These are phyloP conservation scores for Lasioglossum lativentre DNA, from an alignment of 2,888 invertebrate species.

Conservation along the genomic window DNA sequence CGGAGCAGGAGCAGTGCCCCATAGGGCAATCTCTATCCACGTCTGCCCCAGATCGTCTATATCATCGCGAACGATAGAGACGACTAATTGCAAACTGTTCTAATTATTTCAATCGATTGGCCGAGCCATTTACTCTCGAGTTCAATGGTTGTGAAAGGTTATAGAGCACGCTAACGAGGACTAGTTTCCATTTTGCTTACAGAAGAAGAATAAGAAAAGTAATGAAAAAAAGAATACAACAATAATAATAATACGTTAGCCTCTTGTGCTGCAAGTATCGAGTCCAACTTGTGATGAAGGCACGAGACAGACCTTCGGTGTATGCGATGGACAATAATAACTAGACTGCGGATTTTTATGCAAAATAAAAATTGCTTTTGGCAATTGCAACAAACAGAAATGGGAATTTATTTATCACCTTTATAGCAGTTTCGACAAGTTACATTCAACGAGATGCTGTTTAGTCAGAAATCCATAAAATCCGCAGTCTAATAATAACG, in stretches of 20 bases:
- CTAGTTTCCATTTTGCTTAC: background rate
- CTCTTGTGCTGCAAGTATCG: background rate
- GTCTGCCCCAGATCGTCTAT: background rate
- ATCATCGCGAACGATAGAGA: background rate
- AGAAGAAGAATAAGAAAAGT: background rate
- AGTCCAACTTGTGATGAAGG: background rate
- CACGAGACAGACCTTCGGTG: no score
- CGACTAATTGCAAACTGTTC: background rate
- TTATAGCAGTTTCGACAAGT: no score
- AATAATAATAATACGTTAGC: background rate
- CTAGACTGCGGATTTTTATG: no score
- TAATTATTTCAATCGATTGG: conserved; percentile 8
- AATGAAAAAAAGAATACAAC: background rate
- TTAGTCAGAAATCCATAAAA: background rate
- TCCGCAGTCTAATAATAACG: background rate
- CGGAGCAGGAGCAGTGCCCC: background rate
- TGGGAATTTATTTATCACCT: no score
- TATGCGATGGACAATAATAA: no score
- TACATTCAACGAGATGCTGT: no score
- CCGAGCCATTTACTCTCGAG: background rate
- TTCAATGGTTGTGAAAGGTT: background rate
- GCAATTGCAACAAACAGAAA: no score
- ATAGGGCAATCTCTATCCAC: background rate
- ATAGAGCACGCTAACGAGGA: background rate
- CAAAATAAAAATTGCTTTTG: no score